phyloP scores from a whole-genome alignment of 1,140 invertebrate species.

The Brachionus rubens region DNA sequence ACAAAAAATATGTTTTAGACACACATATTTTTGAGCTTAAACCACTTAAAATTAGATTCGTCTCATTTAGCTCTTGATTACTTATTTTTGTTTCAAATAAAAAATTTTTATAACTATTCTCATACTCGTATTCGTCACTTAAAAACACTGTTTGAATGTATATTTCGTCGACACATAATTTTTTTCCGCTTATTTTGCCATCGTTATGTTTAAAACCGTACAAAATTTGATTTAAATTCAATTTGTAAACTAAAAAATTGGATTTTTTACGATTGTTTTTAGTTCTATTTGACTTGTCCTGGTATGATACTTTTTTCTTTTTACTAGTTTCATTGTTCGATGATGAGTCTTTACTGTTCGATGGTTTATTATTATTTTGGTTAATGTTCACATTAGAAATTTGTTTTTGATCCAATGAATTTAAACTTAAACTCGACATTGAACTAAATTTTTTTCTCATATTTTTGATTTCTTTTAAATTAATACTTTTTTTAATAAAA shows the following conservation, averaged over 20 bases:
- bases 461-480: conserved; percentile 29
- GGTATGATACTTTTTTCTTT: neutral
- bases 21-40: neutral
- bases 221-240: conserved; percentile 27
- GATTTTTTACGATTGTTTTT: neutral
- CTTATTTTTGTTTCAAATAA: neutral
- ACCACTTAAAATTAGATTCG: neutral
- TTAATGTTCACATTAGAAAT: neutral
- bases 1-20: conserved; percentile 1
- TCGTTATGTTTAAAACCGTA: neutral
- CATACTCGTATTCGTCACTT: conserved; percentile 10
- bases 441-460: neutral
- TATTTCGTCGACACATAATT: neutral
- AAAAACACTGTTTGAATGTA: conserved; percentile 24
- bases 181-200: neutral
- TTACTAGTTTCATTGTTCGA: neutral
- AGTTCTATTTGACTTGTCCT: neutral
- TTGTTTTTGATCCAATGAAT: no score
- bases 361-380: conserved; percentile 10
- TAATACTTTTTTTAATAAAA: neutral
- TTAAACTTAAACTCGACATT: neutral
- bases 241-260: neutral
- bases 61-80: neutral
- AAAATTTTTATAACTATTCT: conserved; percentile 3
- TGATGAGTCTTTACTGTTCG: neutral